Conservation (phyloP, 2,888 invertebrate genomes). For the Capitulum mitella region DNA sequence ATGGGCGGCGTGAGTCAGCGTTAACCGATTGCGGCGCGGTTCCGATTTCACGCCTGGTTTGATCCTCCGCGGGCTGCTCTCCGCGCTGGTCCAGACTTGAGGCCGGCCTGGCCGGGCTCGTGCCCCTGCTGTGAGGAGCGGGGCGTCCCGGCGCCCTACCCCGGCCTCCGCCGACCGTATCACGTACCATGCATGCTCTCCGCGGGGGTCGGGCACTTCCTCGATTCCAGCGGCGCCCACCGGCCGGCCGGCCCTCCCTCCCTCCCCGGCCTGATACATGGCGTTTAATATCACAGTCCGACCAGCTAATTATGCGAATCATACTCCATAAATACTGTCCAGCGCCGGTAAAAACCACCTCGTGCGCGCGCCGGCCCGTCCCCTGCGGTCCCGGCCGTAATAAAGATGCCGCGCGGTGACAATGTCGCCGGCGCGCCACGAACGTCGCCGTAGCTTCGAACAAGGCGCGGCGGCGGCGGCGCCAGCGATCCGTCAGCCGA, state of each 20-base stretch:
- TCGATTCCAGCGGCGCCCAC: neutral
- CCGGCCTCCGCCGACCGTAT: neutral
- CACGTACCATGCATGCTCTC: neutral
- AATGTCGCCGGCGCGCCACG: neutral
- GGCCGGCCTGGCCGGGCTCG: no score
- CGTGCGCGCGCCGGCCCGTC: neutral
- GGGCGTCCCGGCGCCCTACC: no score
- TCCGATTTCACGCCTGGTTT: no score
- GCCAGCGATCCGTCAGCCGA: neutral
- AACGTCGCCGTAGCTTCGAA: neutral
- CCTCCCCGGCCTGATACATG: neutral
- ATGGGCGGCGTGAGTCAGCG: no score
- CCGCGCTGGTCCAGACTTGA: no score
- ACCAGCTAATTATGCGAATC: conserved; percentile 21
- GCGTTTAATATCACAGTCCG: conserved; percentile 12
- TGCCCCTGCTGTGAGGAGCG: no score
- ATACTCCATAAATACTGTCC: conserved; percentile 21
- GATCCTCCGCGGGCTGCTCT: no score
- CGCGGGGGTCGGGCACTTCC: conserved; percentile 14
- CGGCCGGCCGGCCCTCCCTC: neutral
- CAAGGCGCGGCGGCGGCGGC: neutral
- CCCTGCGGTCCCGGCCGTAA: neutral
- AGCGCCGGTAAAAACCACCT: neutral
- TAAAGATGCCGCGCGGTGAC: neutral
- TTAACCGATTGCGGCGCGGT: no score